These are phyloP conservation scores for Papilio polytes DNA, from an alignment of 1,140 invertebrate species.

Conservation along the genomic window DNA sequence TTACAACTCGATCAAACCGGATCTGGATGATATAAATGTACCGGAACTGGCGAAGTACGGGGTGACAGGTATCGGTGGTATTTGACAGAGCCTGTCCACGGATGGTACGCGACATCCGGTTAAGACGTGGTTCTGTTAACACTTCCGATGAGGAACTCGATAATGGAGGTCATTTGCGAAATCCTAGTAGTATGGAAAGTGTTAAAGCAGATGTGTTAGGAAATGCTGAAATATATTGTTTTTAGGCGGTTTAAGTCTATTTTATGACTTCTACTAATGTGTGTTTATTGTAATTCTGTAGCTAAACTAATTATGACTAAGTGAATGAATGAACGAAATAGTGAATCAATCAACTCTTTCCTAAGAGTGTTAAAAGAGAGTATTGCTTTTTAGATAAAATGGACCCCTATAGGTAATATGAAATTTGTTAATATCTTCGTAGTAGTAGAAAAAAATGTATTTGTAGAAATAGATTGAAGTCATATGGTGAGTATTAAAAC, in stretches of 20 bases:
- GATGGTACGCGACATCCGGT: constrained; percentile 68
- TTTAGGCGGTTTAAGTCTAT: too few species aligned
- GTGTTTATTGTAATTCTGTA: not conserved
- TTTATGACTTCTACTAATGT: not conserved
- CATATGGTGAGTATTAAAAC: too few species aligned
- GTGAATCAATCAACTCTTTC: too few species aligned
- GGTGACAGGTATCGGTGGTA: constrained; percentile 58
- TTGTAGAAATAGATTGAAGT: too few species aligned
- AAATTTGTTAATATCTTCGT: too few species aligned
- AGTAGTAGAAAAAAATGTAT: too few species aligned
- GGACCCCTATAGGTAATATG: too few species aligned
- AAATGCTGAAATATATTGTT: too few species aligned
- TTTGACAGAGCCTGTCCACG: constrained; percentile 77
- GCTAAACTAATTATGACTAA: not conserved
- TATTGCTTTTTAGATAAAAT: too few species aligned
- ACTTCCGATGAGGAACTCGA: not conserved
- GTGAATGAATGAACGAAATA: not conserved
- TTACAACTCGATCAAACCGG: constrained; percentile 54
- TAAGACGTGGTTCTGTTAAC: constrained; percentile 82
- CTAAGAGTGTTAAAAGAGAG: too few species aligned
- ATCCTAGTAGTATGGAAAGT: not conserved
- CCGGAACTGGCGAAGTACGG: constrained; percentile 70
- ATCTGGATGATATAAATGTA: constrained; percentile 70
- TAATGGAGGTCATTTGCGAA: not conserved
- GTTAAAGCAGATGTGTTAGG: not conserved